phyloP scores from a whole-genome alignment of 2,888 invertebrate genomes.

The Caenorhabditis sinica region DNA sequence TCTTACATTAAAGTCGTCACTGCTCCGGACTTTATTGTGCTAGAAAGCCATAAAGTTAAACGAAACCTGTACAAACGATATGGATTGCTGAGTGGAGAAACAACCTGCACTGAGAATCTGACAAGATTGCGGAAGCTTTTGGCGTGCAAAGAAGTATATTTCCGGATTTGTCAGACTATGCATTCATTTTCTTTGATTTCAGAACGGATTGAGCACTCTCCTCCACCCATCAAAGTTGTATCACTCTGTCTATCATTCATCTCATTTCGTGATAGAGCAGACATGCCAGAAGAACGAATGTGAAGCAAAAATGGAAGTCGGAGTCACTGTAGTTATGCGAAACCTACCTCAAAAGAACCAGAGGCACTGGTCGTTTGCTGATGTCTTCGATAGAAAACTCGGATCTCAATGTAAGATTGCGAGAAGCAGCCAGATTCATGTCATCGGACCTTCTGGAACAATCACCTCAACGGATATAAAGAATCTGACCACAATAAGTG shows the following conservation, averaged over 20 bases:
- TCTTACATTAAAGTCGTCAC: slow-evolving; percentile 87
- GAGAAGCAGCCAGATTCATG: slow-evolving; percentile 43
- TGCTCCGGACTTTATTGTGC: slow-evolving; percentile 39
- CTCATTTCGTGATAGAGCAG: slow-evolving; percentile 47
- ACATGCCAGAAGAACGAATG: slow-evolving; percentile 19
- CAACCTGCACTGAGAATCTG: slow-evolving; percentile 98
- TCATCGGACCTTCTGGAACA: slow-evolving; percentile 21
- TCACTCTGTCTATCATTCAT: slow-evolving; percentile 71
- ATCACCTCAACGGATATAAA: slow-evolving; percentile 29
- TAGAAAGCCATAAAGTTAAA: slow-evolving; percentile 2
- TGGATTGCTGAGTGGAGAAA: slow-evolving; percentile 94
- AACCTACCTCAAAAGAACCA: slow-evolving; percentile 42
- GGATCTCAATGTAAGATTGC: slow-evolving; percentile 59
- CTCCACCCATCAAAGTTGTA: slow-evolving; percentile 90
- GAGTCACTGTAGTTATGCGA: slow-evolving; percentile 50
- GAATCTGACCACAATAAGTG: slow-evolving; percentile 39
- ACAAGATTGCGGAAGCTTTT: slow-evolving; percentile 98
- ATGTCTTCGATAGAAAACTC: slow-evolving; percentile 66
- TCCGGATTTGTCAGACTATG: not conserved
- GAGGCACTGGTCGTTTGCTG: slow-evolving; percentile 53
- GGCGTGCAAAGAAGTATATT: slow-evolving; percentile 89
- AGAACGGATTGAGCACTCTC: slow-evolving; percentile 91
- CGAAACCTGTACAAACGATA: slow-evolving; percentile 85
- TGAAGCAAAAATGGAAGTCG: slow-evolving; percentile 47
- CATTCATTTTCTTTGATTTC: slow-evolving; percentile 71